A percentile compares a stretch with the other conserved stretches of the same genome.
Evolutionary conservation across 1,140 invertebrate species (phyloP).

Genomic region (Microvelia longipes): DNA sequence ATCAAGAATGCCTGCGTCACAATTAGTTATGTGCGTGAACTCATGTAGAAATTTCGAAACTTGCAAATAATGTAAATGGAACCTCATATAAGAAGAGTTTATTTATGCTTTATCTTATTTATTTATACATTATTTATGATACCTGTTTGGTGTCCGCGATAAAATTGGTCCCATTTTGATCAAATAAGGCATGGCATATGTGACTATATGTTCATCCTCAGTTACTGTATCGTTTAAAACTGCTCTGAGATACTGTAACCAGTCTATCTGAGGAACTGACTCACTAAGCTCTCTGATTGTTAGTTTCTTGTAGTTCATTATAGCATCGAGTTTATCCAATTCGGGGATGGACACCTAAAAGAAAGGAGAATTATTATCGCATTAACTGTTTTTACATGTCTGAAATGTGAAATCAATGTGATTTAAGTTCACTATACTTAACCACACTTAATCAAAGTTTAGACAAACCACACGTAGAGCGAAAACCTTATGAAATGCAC

Average conservation of each 20-base stretch:
- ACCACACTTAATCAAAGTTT: too few species aligned
- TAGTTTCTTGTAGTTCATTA: conserved; percentile 56
- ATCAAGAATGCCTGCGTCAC: too few species aligned
- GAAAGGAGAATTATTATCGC: neutral
- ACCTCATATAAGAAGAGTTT: too few species aligned
- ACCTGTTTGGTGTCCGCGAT: conserved; percentile 48
- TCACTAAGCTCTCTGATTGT: conserved; percentile 44
- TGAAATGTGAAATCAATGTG: too few species aligned
- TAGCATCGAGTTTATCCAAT: conserved; percentile 67
- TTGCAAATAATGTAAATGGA: too few species aligned
- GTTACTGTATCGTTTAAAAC: conserved; percentile 47
- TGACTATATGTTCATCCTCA: conserved; percentile 55
- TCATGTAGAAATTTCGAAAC: too few species aligned
- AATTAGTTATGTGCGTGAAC: too few species aligned
- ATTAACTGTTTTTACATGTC: too few species aligned
- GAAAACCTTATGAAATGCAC: too few species aligned
- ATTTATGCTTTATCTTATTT: too few species aligned
- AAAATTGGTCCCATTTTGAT: conserved; percentile 59
- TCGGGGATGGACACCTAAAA: conserved; percentile 54
- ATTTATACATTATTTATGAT: conserved; percentile 8
- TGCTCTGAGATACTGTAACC: conserved; percentile 54
- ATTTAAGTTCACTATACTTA: too few species aligned
- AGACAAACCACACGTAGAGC: too few species aligned
- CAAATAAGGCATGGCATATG: conserved; percentile 64
- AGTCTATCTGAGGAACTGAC: conserved; percentile 58